phyloP scores from a whole-genome alignment of 2,113 vertebrate species.

The Cephalopterus ornatus region DNA sequence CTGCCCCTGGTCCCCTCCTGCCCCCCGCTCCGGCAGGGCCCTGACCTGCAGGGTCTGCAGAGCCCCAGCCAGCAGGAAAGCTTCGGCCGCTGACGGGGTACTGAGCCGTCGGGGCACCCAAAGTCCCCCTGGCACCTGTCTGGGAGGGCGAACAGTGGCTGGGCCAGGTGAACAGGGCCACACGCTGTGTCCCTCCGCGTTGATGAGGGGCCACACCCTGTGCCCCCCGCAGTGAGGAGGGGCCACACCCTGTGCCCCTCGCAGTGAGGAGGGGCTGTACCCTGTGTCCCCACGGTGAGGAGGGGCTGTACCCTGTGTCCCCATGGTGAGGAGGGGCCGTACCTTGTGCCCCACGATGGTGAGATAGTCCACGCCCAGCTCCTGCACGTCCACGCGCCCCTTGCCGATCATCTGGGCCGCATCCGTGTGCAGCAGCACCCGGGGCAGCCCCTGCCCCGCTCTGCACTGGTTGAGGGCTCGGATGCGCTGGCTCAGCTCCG shows the following conservation, averaged over 20 bases:
- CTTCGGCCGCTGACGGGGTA: not conserved
- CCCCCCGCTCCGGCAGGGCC: not conserved
- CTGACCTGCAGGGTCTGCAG: not conserved
- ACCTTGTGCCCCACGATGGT: slow-evolving; percentile 98
- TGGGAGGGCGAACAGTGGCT: accelerated
- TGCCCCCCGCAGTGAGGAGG: slow-evolving; percentile 92
- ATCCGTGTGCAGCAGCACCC: slow-evolving; percentile 87
- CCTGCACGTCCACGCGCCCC: slow-evolving; percentile 79
- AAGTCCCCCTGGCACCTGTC: not conserved
- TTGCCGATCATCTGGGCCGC: slow-evolving; percentile 95
- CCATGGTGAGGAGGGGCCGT: slow-evolving; percentile 84
- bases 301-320: slow-evolving; percentile 85
- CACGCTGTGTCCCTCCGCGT: not conserved
- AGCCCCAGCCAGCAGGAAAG: not conserved
- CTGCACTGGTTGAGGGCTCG: slow-evolving; percentile 70
- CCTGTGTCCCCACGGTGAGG: slow-evolving; percentile 85
- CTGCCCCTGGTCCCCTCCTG: not conserved
- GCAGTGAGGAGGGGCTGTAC: slow-evolving; percentile 86
- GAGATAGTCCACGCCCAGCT: slow-evolving; percentile 90
- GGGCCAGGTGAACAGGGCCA: accelerated
- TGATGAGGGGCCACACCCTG: slow-evolving; percentile 76
- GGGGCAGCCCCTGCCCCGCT: slow-evolving; percentile 18
- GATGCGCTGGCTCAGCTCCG: slow-evolving; percentile 79
- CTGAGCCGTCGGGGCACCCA: not conserved
- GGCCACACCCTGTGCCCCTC: slow-evolving; percentile 89